These are phyloP conservation scores for Gnatocerus cornutus DNA, from an alignment of 2,888 invertebrate genomes.

Conservation along the genomic window DNA sequence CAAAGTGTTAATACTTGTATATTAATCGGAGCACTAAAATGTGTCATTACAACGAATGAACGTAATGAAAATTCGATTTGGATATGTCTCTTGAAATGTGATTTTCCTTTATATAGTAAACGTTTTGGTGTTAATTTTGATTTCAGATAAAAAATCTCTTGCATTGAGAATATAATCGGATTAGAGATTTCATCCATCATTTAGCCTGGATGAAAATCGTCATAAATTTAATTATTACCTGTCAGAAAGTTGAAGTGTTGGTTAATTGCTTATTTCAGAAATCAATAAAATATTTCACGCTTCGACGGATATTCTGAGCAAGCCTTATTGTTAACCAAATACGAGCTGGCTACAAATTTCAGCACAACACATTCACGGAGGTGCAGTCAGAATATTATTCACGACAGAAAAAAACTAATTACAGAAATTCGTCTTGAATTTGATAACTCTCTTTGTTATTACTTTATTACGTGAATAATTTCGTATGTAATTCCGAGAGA, in stretches of 20 bases:
- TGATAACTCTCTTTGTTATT: too few species aligned
- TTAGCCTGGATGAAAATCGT: slow-evolving; percentile 9
- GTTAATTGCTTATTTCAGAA: slow-evolving; percentile 20
- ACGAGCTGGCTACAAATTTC: neutral
- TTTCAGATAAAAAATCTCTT: slow-evolving; percentile 6
- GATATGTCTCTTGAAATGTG: too few species aligned
- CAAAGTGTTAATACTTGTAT: too few species aligned
- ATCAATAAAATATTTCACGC: slow-evolving; percentile 6
- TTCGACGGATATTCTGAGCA: neutral
- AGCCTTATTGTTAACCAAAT: neutral
- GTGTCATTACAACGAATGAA: too few species aligned
- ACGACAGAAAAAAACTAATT: too few species aligned
- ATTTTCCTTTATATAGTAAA: too few species aligned
- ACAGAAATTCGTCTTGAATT: too few species aligned
- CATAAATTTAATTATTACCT: slow-evolving; percentile 8
- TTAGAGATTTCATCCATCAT: slow-evolving; percentile 16
- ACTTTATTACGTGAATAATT: too few species aligned
- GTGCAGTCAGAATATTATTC: too few species aligned
- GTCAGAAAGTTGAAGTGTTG: slow-evolving; percentile 12
- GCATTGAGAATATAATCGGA: neutral
- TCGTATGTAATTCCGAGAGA: neutral
- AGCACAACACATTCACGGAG: neutral
- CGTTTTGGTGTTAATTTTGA: too few species aligned
- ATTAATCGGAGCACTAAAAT: too few species aligned
- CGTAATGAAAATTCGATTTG: too few species aligned